phyloP scores from a whole-genome alignment of 1,140 invertebrate species.

The Meloidogyne chitwoodi region DNA sequence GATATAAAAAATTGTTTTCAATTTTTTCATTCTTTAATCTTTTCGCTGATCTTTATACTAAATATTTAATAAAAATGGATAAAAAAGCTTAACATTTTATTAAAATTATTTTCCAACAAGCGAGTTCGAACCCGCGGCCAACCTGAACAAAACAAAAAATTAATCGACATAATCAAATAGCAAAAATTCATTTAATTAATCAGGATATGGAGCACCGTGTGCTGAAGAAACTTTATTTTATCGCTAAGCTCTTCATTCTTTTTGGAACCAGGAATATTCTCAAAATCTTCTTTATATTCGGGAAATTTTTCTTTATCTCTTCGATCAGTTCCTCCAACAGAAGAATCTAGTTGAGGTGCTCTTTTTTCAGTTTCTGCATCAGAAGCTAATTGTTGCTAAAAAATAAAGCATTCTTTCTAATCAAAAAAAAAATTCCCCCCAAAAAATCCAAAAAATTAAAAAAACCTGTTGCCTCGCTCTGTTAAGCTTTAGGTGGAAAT shows the following conservation, averaged over 20 bases:
- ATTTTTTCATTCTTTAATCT: too few species aligned
- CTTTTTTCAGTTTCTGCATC: conserved; percentile 8
- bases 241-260: background rate
- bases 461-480: conserved; percentile 4
- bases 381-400: conserved; percentile 2
- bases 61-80: too few species aligned
- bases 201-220: background rate
- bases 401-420: too few species aligned
- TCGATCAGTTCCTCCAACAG: background rate
- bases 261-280: background rate
- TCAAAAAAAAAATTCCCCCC: too few species aligned
- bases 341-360: background rate
- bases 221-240: background rate
- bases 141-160: too few species aligned
- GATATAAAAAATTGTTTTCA: too few species aligned
- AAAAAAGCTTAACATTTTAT: background rate
- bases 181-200: background rate
- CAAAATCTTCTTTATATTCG: background rate
- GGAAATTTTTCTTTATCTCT: background rate
- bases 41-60: too few species aligned
- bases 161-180: too few species aligned
- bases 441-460: too few species aligned
- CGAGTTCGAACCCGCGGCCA: background rate
- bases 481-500: conserved; percentile 5
- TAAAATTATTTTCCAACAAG: background rate